A percentile compares a stretch with the other conserved stretches of the same genome.
Conservation (phyloP, 2,797 vertebrate species). For the Xenentodon cancila region DNA sequence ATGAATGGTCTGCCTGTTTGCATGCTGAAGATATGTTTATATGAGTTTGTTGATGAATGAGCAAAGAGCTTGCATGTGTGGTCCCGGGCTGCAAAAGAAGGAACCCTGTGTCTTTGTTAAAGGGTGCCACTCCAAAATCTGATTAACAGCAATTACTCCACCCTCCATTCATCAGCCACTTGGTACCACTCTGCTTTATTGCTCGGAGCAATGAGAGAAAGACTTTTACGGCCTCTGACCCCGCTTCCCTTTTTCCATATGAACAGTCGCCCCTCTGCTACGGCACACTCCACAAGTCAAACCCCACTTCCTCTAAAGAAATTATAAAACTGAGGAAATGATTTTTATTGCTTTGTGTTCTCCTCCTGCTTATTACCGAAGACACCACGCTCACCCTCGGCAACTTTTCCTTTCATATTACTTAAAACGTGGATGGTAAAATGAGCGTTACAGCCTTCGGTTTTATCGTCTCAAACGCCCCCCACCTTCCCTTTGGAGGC, state of each 20-base stretch:
- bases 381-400: constrained; percentile 39
- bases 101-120: constrained; percentile 23
- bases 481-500: constrained; percentile 25
- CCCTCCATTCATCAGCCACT: constrained; percentile 75
- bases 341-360: constrained; percentile 70
- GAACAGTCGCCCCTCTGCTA: constrained; percentile 65
- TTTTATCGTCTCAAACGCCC: constrained; percentile 44
- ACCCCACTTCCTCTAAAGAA: constrained; percentile 45
- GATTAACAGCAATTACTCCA: constrained; percentile 75
- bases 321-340: constrained; percentile 59
- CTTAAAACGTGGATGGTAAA: constrained; percentile 59
- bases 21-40: constrained; percentile 58
- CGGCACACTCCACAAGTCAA: constrained; percentile 56
- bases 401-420: constrained; percentile 54
- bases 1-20: constrained; percentile 29
- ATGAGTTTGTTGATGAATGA: constrained; percentile 62
- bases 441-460: constrained; percentile 68
- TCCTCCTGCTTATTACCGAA: constrained; percentile 62
- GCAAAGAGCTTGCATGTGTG: constrained; percentile 62
- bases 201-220: constrained; percentile 55
- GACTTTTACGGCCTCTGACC: constrained; percentile 74
- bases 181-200: constrained; percentile 64
- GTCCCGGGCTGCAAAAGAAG: constrained; percentile 43
- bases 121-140: constrained; percentile 50
- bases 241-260: constrained; percentile 64